These are phyloP conservation scores for Chaunax sp. DNA, from an alignment of 2,797 vertebrate species.

Conservation along the genomic window DNA sequence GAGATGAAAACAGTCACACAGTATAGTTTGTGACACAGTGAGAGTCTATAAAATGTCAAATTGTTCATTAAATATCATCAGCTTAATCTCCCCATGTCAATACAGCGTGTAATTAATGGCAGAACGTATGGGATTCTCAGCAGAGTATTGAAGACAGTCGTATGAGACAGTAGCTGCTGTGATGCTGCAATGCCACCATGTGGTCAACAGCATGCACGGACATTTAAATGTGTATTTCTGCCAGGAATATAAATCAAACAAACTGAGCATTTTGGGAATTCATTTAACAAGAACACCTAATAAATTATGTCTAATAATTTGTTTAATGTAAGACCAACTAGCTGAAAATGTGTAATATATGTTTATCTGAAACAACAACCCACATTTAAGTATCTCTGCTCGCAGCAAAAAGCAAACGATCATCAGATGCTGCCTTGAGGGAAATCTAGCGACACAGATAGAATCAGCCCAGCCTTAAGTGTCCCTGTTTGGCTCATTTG, in stretches of 20 bases:
- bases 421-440: constrained; percentile 58
- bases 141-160: not conserved
- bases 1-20: constrained; percentile 20
- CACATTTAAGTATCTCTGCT: constrained; percentile 40
- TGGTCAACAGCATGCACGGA: constrained; percentile 31
- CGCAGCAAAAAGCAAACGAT: constrained; percentile 42
- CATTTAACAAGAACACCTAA: constrained; percentile 17
- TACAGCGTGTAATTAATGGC: constrained; percentile 60
- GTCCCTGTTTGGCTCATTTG: constrained; percentile 54
- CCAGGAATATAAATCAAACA: constrained; percentile 2
- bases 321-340: constrained; percentile 2
- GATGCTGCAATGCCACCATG: constrained; percentile 62
- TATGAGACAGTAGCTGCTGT: constrained; percentile 1
- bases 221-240: not conserved
- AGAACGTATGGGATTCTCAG: constrained; percentile 42
- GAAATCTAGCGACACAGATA: constrained; percentile 55
- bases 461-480: constrained; percentile 18
- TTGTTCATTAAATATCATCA: constrained; percentile 63
- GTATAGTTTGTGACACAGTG: constrained; percentile 11
- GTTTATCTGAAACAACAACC: constrained; percentile 37
- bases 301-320: not conserved
- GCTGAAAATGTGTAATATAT: constrained; percentile 28
- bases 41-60: constrained; percentile 58
- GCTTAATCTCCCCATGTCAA: constrained; percentile 56
- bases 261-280: constrained; percentile 8